Base-by-base conservation (phyloP, 2,113 vertebrate species). In the Aplodontia rufa region DNA sequence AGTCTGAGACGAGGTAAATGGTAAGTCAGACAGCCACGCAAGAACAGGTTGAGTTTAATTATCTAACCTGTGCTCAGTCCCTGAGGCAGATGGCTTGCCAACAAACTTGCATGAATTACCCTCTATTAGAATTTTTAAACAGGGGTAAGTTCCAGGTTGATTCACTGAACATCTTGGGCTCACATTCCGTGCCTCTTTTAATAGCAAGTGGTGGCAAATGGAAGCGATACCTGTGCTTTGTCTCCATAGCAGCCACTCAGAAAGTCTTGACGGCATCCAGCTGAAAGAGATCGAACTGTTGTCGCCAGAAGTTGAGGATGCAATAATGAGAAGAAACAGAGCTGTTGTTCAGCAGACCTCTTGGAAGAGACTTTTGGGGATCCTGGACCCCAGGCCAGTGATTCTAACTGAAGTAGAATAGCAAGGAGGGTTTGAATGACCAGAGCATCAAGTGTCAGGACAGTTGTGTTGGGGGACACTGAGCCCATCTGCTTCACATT, bases 101-200 rank as follows among this genome's bases (percentile, higher is more conserved):
- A 97, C 93, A 53, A 97, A 88, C 96, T 88, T 97, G 96, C 97
- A 97, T 97, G 96, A 97, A 98, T 97, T 98, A 97, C 97, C 97
- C 96, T 97, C 97, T 96, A 97, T 98, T 98, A 98, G 95, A 98
- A 98, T 97, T 97, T 97, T 97, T 97, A 96, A 97, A 97, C 96
- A 97, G 97, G 91, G 95, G 97, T 97, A 95, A 96, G 96, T 98
- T 98, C 97, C 97, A 98, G 96, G 96, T 96, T 97, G 97, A 92
- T 96, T 97, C 94, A 90, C 96, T 95, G 97, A 96, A 96, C 98
- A 97, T 96, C 92, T 96, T 96, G 97, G 94, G 97, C 97, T 97
- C 95, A 83, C 97, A 96, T 96, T 97, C 94, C 96, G 78, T 92
- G 97, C 91, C 95, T 97, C 97, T 97, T 97, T 97, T 97, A 97